Base-by-base conservation (phyloP, 2,113 vertebrate species). In the Phoxinus phoxinus region DNA sequence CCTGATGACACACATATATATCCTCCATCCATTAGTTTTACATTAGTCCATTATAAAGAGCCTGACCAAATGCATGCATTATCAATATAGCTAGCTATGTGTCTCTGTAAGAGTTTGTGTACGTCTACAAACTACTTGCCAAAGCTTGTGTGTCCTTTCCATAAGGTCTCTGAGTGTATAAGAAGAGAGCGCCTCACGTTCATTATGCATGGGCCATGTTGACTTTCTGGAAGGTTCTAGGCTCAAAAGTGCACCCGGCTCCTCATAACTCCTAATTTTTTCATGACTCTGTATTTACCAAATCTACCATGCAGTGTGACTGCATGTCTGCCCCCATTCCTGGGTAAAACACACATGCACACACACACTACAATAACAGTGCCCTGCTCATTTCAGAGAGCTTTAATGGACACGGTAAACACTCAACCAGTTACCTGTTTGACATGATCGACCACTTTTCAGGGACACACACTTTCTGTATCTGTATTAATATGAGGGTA, bases 151-250 rank as follows among this genome's bases (percentile, higher is more conserved):
- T 65, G 37, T 87, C 35, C 5, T 61, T 80, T 59, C 81, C 27
- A 30, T 76, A 80, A 17, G 1, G 30, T 74, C 37, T 72, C 23
- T n/a, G 37, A 85, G 75, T 56, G 71, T 88, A 35, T 72, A 78
- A 67, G 44, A 76, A 21, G 25, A 85, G 67, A 9, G 41, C 63
- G n/a, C 59, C 78, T 59, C 25, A 76, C 21, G 6, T 88, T 71
- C 78, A 88, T 88, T 82, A 86, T 89, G 87, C 63, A 86, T 86
- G 82, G 56, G 80, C 67, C 37, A 41, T 86, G 85, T 83, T 87
- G 78, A 87, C 85, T 84, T 87, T 87, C 85, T 85, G 78, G 78
- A 89, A 83, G 83, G 61, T 88, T 86, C 82, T 82, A n/a, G 6
- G 78, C 85, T 76, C 41, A 75, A 76, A 76, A 86, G 58, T 86